phyloP scores from a whole-genome alignment of 2,113 vertebrate species.

The Neogale vison region DNA sequence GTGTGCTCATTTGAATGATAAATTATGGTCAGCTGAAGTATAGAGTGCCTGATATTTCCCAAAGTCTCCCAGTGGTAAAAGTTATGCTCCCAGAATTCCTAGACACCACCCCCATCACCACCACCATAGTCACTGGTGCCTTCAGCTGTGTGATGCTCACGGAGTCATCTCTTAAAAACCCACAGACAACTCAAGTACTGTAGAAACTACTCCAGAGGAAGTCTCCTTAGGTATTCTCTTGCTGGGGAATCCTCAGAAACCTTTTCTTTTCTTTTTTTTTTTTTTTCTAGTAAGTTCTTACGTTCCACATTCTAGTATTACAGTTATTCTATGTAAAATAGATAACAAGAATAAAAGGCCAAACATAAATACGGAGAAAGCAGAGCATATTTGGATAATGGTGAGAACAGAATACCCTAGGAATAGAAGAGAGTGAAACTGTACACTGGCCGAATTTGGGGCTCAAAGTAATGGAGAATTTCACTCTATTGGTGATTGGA shows the following conservation, averaged over 20 bases:
- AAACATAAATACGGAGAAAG: neutral
- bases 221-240: neutral
- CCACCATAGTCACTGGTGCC: neutral
- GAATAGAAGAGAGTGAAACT: neutral
- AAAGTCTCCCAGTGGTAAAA: neutral
- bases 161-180: neutral
- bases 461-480: neutral
- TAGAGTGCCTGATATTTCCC: neutral
- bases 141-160: neutral
- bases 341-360: neutral
- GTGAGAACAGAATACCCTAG: neutral
- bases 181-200: neutral
- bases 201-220: neutral
- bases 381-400: neutral
- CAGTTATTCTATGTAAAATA: neutral
- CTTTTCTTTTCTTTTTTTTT: neutral
- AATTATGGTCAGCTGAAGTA: neutral
- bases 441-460: neutral
- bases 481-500: neutral
- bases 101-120: neutral
- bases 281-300: neutral
- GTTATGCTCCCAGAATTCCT: neutral
- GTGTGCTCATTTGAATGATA: neutral
- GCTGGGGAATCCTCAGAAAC: neutral
- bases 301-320: neutral